phyloP scores from a whole-genome alignment of 37 sponge, comb jelly and placozoan species.

The Aplysina aerophoba region DNA sequence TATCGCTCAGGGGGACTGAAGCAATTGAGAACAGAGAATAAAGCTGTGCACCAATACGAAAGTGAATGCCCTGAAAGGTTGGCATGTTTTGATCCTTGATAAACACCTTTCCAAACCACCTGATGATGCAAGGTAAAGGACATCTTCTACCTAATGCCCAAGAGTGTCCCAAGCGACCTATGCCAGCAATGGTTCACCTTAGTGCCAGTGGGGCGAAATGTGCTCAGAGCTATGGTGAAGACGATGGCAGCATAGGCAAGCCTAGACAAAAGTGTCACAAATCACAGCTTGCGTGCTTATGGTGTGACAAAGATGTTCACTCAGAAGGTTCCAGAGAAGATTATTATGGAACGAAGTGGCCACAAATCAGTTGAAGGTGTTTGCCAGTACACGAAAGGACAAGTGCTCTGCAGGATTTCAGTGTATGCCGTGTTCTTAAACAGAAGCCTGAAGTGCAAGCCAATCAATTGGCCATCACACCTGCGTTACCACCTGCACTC shows the following conservation, averaged over 20 bases:
- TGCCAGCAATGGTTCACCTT: not conserved
- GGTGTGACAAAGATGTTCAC: constrained; percentile 14
- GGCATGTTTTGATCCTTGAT: not conserved
- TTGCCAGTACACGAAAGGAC: constrained; percentile 2
- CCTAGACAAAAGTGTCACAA: not conserved
- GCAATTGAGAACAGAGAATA: constrained; percentile 25
- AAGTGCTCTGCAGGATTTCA: too few relatives aligned
- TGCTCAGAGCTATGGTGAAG: not conserved
- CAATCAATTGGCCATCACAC: not conserved
- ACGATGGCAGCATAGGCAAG: not conserved
- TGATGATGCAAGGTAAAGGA: not conserved
- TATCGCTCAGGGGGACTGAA: constrained; percentile 23
- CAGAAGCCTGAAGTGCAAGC: not conserved
- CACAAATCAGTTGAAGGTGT: not conserved
- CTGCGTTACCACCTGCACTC: not conserved
- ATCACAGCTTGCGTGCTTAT: constrained; percentile 13
- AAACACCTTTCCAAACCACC: not conserved
- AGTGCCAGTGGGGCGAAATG: not conserved
- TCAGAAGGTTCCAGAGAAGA: constrained; percentile 1
- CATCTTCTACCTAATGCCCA: not conserved
- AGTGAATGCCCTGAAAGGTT: constrained; percentile 3
- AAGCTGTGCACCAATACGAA: constrained; percentile 38
- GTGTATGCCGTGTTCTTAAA: not conserved
- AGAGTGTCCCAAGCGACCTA: not conserved
- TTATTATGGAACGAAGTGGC: constrained; percentile 37